Evolutionary conservation across 2,888 invertebrate genomes (phyloP).

Genomic region (Apantesis nais): DNA sequence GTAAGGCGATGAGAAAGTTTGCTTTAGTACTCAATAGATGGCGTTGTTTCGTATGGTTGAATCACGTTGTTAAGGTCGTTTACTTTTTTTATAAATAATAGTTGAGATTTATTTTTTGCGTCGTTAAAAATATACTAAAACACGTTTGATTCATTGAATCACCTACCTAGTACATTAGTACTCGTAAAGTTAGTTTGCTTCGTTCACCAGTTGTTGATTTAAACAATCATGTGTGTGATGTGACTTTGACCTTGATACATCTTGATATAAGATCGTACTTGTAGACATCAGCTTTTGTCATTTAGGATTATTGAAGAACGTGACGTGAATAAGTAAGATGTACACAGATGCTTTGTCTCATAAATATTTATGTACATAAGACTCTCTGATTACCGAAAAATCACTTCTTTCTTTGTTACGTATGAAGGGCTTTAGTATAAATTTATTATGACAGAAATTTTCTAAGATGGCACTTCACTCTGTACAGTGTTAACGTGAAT

Average conservation of each 20-base stretch:
- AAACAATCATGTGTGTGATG: background rate
- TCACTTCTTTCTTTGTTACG: background rate
- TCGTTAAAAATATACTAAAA: too few relatives aligned
- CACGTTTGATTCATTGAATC: too few relatives aligned
- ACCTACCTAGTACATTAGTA: too few relatives aligned
- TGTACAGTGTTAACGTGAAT: background rate
- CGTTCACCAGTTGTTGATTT: too few relatives aligned
- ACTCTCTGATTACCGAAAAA: background rate
- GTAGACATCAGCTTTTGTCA: slow-evolving; percentile 7
- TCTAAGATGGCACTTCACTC: background rate
- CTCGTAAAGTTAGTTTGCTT: too few relatives aligned
- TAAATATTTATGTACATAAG: slow-evolving; percentile 3
- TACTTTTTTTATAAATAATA: too few relatives aligned
- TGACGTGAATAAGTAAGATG: slow-evolving; percentile 5
- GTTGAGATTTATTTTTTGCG: too few relatives aligned
- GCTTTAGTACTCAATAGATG: too few relatives aligned
- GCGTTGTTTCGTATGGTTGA: too few relatives aligned
- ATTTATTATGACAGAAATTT: background rate
- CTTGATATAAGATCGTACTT: slow-evolving; percentile 5
- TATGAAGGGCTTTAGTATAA: background rate
- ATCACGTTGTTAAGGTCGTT: too few relatives aligned
- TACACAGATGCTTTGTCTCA: background rate
- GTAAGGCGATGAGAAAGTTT: too few relatives aligned
- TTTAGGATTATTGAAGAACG: slow-evolving; percentile 7
- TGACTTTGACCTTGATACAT: background rate